Conservation (phyloP, 2,888 invertebrate genomes). For the Lasioglossum calceatum region DNA sequence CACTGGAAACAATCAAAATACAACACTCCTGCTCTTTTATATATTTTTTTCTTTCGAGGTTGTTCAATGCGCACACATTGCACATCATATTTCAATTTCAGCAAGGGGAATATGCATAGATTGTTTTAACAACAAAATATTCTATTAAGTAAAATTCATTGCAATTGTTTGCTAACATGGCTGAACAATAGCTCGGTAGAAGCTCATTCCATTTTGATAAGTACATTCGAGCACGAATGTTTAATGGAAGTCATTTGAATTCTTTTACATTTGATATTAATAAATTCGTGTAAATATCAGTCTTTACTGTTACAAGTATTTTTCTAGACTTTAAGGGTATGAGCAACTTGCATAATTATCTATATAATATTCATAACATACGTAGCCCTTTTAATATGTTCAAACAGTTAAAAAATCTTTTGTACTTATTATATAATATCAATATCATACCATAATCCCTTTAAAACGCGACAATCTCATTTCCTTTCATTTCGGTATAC, state of each 20-base stretch:
- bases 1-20: conserved; percentile 3
- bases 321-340: conserved; percentile 10
- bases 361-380: not conserved
- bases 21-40: not conserved
- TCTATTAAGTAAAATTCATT: conserved; percentile 1
- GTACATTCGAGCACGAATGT: conserved; percentile 31
- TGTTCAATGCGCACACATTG: conserved; percentile 3
- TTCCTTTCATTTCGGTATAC: not conserved
- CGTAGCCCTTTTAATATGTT: not conserved
- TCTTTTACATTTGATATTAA: conserved; percentile 17
- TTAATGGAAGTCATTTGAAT: conserved; percentile 25
- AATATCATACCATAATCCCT: not conserved
- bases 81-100: not conserved
- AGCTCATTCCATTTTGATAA: conserved; percentile 32
- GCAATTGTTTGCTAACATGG: not conserved
- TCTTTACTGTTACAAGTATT: conserved; percentile 38
- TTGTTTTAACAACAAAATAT: not conserved
- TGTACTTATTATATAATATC: conserved; percentile 14
- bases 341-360: conserved; percentile 10
- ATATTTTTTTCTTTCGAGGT: not conserved
- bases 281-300: conserved; percentile 48
- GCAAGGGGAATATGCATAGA: not conserved
- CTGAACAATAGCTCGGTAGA: conserved; percentile 7
- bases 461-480: not conserved
- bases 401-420: not conserved